Percentiles rank a stretch among this genome's conserved stretches.
Evolutionary conservation across 2,888 invertebrate species (phyloP).

Genomic region (Cryptophagus acutangulus): DNA sequence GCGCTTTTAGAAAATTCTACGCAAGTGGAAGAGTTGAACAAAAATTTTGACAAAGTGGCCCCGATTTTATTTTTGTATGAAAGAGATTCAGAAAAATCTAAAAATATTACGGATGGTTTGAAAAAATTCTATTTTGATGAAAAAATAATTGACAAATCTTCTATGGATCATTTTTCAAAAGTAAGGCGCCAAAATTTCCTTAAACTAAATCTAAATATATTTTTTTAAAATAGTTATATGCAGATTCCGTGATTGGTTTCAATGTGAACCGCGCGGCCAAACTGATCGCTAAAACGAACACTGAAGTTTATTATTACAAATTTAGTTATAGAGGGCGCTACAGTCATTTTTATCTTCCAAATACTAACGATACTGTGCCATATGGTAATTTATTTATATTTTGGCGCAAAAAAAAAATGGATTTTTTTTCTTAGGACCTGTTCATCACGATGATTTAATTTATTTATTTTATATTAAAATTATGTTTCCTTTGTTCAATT

Average conservation of each 20-base stretch:
- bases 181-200: too few species aligned
- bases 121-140: conserved; percentile 51
- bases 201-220: conserved; percentile 2
- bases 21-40: conserved; percentile 52
- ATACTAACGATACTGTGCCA: conserved; percentile 45
- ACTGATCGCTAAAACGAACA: conserved; percentile 53
- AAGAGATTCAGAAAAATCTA: conserved; percentile 51
- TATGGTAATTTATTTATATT: too few species aligned
- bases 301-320: conserved; percentile 58
- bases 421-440: too few species aligned
- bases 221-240: conserved; percentile 48
- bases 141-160: conserved; percentile 43
- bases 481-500: conserved; percentile 42
- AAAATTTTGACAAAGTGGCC: conserved; percentile 58
- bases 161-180: conserved; percentile 46
- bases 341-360: conserved; percentile 55
- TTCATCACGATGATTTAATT: conserved; percentile 52
- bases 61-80: conserved; percentile 63
- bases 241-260: conserved; percentile 58
- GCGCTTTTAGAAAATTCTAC: conserved; percentile 54
- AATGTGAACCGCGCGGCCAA: conserved; percentile 57
- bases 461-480: conserved; percentile 48
- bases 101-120: conserved; percentile 51
- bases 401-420: too few species aligned
- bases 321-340: conserved; percentile 60